A percentile compares a stretch with the other conserved stretches of the same genome.
phyloP scores from a whole-genome alignment of 2,888 invertebrate species.

The Platypus cylindrus region DNA sequence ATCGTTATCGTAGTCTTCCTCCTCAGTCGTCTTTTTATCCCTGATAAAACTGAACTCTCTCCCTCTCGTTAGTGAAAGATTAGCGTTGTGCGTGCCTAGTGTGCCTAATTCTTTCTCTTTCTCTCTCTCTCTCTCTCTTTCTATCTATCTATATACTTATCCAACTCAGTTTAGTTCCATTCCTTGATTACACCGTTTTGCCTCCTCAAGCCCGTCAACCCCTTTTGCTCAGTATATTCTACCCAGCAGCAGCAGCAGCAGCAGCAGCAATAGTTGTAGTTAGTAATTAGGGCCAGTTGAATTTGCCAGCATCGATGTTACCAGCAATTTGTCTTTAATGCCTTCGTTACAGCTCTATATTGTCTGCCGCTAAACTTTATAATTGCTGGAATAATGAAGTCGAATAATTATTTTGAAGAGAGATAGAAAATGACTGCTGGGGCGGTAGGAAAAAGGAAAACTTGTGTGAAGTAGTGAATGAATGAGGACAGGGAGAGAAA shows the following conservation, averaged over 20 bases:
- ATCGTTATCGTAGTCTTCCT: too few species aligned
- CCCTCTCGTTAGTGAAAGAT: conserved; percentile 44
- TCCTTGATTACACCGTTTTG: background rate
- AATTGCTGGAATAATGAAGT: conserved; percentile 15
- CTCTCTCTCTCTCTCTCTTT: background rate
- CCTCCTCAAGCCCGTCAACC: background rate
- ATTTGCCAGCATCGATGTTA: conserved; percentile 22
- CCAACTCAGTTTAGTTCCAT: background rate
- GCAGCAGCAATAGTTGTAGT: too few species aligned
- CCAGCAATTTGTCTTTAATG: conserved; percentile 25
- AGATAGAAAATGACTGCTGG: too few species aligned
- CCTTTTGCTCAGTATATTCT: too few species aligned
- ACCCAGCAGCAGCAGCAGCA: too few species aligned
- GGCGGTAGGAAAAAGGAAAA: too few species aligned
- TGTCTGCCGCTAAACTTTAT: conserved; percentile 18
- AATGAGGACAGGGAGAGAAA: background rate
- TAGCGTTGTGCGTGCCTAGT: conserved; percentile 39
- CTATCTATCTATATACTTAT: conserved; percentile 3
- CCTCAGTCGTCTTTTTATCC: too few species aligned
- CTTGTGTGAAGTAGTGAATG: too few species aligned
- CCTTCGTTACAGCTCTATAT: conserved; percentile 19
- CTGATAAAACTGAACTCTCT: too few species aligned
- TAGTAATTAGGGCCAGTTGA: conserved; percentile 26
- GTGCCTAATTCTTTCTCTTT: conserved; percentile 24
- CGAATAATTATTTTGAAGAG: conserved; percentile 8